These are phyloP conservation scores for Amblyjoppa proteus DNA, from an alignment of 2,888 invertebrate species.

Conservation along the genomic window DNA sequence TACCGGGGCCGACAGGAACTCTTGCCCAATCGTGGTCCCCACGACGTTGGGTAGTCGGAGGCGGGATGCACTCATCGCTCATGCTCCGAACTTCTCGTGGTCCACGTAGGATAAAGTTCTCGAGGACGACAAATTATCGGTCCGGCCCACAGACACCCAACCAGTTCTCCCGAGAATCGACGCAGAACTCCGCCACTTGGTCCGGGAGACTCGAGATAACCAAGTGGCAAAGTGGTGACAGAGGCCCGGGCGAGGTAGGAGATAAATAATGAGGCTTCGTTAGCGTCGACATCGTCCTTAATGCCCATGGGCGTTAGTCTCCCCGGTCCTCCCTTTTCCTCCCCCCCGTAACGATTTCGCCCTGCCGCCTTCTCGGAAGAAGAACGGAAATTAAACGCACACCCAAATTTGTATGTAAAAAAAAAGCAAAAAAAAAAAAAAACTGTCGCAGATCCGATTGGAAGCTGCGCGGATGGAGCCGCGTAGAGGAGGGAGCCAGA, in stretches of 20 bases:
- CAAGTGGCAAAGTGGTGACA: conserved; percentile 29
- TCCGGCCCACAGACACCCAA: conserved; percentile 43
- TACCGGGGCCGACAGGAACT: not conserved
- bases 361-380: conserved; percentile 44
- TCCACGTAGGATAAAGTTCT: conserved; percentile 10
- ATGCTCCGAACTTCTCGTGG: not conserved
- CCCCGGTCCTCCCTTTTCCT: not conserved
- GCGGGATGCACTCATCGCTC: not conserved
- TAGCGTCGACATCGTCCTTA: conserved; percentile 63
- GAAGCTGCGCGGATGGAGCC: not conserved
- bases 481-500: not conserved
- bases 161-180: conserved; percentile 45
- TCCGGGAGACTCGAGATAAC: conserved; percentile 11
- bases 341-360: conserved; percentile 13
- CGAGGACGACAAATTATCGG: conserved; percentile 54
- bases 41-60: conserved; percentile 24
- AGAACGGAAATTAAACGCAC: conserved; percentile 45
- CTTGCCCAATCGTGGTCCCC: conserved; percentile 31
- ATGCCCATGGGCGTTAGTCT: conserved; percentile 22
- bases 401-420: conserved; percentile 43
- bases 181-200: conserved; percentile 4
- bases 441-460: conserved; percentile 10
- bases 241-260: conserved; percentile 56
- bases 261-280: conserved; percentile 68
- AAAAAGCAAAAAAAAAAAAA: conserved; percentile 12